Conservation (phyloP, 64 coral and sea anemone species). For the Pocillopora verrucosa region DNA sequence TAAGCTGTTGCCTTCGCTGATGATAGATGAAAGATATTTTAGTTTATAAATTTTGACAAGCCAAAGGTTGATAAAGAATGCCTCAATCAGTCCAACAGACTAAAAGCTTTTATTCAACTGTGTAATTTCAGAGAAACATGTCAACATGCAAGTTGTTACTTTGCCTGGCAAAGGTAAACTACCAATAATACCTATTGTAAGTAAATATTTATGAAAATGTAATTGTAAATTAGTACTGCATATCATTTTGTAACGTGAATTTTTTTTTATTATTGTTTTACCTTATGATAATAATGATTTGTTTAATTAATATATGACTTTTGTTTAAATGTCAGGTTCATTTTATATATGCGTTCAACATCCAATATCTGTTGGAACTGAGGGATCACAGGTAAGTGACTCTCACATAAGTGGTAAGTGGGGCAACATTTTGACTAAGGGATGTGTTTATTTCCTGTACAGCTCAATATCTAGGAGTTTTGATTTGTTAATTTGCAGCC, state of each 20-base stretch:
- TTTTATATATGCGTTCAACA: slow-evolving; percentile 62
- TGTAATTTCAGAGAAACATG: slow-evolving; percentile 68
- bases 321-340: slow-evolving; percentile 22
- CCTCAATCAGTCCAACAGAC: background rate
- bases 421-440: too few relatives aligned
- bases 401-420: background rate
- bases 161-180: slow-evolving; percentile 47
- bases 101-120: background rate
- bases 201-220: background rate
- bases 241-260: background rate
- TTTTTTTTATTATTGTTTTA: background rate
- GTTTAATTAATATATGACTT: background rate
- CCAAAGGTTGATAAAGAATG: background rate
- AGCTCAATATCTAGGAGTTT: too few relatives aligned
- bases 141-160: slow-evolving; percentile 93
- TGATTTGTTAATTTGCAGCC: too few relatives aligned
- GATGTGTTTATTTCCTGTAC: too few relatives aligned
- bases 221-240: background rate
- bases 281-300: background rate
- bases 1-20: too few relatives aligned
- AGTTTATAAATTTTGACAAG: too few relatives aligned
- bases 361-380: slow-evolving; percentile 13
- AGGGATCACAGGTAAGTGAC: background rate
- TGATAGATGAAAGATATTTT: too few relatives aligned
- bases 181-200: background rate